Evolutionary conservation across 2,888 invertebrate species (phyloP).

Genomic region (Siphonodentalium dalli): DNA sequence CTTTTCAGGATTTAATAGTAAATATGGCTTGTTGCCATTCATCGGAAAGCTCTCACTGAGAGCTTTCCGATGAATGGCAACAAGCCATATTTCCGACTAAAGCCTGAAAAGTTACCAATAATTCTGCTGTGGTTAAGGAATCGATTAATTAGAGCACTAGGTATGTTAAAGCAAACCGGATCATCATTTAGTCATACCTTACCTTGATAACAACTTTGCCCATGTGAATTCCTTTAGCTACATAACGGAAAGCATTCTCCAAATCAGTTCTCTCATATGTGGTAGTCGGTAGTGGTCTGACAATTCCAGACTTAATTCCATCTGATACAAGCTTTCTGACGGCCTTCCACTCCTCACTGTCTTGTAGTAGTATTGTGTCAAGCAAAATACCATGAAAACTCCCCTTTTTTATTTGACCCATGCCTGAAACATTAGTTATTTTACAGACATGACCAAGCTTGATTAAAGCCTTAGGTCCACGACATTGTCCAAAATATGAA

Average conservation of each 20-base stretch:
- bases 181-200: slow-evolving; percentile 5
- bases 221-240: slow-evolving; percentile 96
- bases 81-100: too few relatives aligned
- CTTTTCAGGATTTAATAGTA: too few relatives aligned
- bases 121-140: too few relatives aligned
- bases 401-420: slow-evolving; percentile 91
- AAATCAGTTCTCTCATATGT: slow-evolving; percentile 85
- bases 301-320: slow-evolving; percentile 86
- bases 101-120: too few relatives aligned
- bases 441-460: too few relatives aligned
- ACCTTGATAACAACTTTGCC: slow-evolving; percentile 90
- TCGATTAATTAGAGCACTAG: too few relatives aligned
- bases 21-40: too few relatives aligned
- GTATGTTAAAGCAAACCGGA: too few relatives aligned
- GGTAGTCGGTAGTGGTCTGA: slow-evolving; percentile 84
- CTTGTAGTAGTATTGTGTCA: slow-evolving; percentile 86
- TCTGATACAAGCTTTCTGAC: slow-evolving; percentile 81
- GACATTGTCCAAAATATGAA: too few relatives aligned
- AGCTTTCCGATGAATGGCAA: too few relatives aligned
- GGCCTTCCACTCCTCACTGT: slow-evolving; percentile 73
- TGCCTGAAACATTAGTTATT: slow-evolving; percentile 73
- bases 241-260: slow-evolving; percentile 89
- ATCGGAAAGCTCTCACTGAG: too few relatives aligned
- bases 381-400: slow-evolving; percentile 95
- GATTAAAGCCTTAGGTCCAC: too few relatives aligned